Evolutionary conservation across 2,888 invertebrate genomes (phyloP), one percentile per base, ranked within the genome.

Genomic region (Eristalis arbustorum): DNA sequence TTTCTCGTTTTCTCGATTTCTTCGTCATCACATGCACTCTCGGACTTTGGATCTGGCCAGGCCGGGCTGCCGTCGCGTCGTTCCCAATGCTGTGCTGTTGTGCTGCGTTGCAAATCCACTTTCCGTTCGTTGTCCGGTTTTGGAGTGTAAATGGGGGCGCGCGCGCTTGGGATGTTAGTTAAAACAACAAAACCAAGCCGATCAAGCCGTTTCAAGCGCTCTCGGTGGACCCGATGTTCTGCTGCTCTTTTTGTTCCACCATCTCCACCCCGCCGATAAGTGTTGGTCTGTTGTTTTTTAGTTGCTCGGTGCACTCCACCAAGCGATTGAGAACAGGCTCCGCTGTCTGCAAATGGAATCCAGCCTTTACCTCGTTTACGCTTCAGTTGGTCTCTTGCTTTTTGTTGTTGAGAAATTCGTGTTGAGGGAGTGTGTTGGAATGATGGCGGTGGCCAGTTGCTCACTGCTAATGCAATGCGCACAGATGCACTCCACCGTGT

Each of bases 331-430:
- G 49, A 49, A 49, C 49, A 49, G 49, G n/a, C 49, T 18, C 18
- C 49, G 18, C 49, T 18, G 49, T 49, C 18, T 61, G 61, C 69
- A 18, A 81, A 28, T 66, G 64, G 49, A 71, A 61, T 69, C 71
- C 74, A 87, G 87, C 83, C 75, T 78, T 87, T 87, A 82, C 78
- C 87, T 75, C 78, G 81, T 87, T 78, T 72, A 79, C 75, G 83
- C 87, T 83, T 83, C 71, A 79, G 75, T 83, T 79, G 75, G 78
- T 79, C 67, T 75, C 72, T 83, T 79, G 72, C 37, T 62, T 23
- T 69, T 71, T 73, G 74, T 31, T 61, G 66, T 14, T 22, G 40
- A 67, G 68, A 34, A 69, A 77, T 40, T 68, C 72, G 57, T 34
- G 37, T 23, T 42, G 81, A 66, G 69, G 74, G 85, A 82, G 82